Evolutionary conservation across 2,113 vertebrate species (phyloP), one percentile per base, ranked within the genome.

Genomic region (Vidua chalybeata): DNA sequence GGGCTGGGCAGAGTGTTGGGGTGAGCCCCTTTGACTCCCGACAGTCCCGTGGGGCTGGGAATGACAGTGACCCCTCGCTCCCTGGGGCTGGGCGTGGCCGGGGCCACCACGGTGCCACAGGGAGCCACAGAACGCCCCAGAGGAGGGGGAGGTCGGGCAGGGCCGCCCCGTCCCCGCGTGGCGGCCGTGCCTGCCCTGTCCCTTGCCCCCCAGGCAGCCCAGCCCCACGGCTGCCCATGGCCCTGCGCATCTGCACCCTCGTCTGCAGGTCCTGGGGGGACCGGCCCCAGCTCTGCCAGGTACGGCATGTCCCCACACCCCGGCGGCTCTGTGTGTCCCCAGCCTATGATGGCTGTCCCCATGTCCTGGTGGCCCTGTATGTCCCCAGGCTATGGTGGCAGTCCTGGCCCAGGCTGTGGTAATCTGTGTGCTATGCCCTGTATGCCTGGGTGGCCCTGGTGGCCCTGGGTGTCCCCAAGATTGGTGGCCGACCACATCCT

Each of bases 181-280:
- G 83, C 15, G 49, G 88, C 90, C 49, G 84, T 64, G 94, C 95
- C 95, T 96, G 94, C 95, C 95, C 95, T 95, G 94, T 84, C 87
- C 81, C 95, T 96, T 84, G 79, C 89, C 94, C 95, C 84, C 86
- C 95, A 96, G 95, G 95, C 94, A 96, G 94, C 94, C 89, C 94
- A 92, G 94, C 89, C 89, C 94, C 91, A 1, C 91, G 91, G 95
- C 95, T 92, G 95, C 95, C 92, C 37, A 2, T 82, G 94, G 94
- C 95, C 72, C 95, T 95, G 92, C 94, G 95, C 87, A 89, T 94
- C 94, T 96, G 94, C 92, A 84, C 94, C 87, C 87, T 95, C 26
- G 58, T 94, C 94, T 96, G 95, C 92, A 90, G 92, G 72, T 93
- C 92, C 92, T 96, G 95, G 95, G 94, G 95, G 63, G 90, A 94